Evolutionary conservation across 1,140 invertebrate species (phyloP).

Genomic region (Uloborus diversus): DNA sequence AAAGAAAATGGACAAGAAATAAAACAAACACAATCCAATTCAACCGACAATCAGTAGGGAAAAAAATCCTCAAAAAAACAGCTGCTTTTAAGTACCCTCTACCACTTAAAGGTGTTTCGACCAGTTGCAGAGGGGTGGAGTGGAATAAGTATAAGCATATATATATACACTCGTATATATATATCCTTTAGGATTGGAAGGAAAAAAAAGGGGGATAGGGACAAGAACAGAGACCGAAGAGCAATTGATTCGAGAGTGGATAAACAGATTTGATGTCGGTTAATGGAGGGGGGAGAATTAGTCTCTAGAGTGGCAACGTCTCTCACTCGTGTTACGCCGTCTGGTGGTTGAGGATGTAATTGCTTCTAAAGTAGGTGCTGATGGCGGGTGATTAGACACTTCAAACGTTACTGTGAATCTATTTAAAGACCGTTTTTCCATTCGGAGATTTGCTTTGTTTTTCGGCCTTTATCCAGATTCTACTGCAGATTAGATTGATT

Average conservation of each 20-base stretch:
- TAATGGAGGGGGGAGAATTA: constrained; percentile 26
- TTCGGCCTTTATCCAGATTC: too few relatives aligned
- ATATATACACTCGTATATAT: constrained; percentile 15
- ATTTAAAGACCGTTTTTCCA: too few relatives aligned
- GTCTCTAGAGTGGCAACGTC: neutral
- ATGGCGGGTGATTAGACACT: neutral
- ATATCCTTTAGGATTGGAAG: neutral
- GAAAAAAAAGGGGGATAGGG: neutral
- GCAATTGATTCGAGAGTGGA: constrained; percentile 25
- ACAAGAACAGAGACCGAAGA: neutral
- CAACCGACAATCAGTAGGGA: too few relatives aligned
- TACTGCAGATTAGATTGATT: too few relatives aligned
- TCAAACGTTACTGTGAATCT: too few relatives aligned
- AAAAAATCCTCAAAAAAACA: constrained; percentile 13
- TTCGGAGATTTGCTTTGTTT: too few relatives aligned
- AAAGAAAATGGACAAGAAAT: too few relatives aligned
- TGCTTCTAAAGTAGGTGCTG: constrained; percentile 1
- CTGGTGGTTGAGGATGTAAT: constrained; percentile 1
- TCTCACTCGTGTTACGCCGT: constrained; percentile 25
- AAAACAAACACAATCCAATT: too few relatives aligned
- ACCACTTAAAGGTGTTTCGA: constrained; percentile 6
- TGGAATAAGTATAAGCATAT: constrained; percentile 3
- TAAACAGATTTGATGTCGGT: constrained; percentile 27
- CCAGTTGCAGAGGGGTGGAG: too few relatives aligned
- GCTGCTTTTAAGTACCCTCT: constrained; percentile 19